These are phyloP conservation scores for Brachypodius melanocephalos DNA, from an alignment of 2,113 vertebrate genomes.

Conservation along the genomic window DNA sequence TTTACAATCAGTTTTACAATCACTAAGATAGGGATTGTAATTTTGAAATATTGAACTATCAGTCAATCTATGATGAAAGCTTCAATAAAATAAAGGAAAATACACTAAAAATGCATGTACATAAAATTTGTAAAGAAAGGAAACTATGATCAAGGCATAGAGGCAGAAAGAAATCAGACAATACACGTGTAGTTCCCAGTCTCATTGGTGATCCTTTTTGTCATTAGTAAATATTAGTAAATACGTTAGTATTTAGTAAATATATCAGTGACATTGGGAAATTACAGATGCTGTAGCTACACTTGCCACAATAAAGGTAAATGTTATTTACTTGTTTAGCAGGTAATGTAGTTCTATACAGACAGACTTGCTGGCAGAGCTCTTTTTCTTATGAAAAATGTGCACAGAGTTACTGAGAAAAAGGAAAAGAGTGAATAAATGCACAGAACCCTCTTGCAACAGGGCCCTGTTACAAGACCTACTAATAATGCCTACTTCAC, in stretches of 20 bases:
- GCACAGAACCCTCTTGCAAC: not conserved
- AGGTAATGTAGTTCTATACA: not conserved
- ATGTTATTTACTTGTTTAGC: not conserved
- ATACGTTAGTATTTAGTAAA: not conserved
- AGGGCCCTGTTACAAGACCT: not conserved
- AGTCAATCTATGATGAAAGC: not conserved
- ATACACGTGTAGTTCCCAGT: fast-evolving
- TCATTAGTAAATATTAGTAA: not conserved
- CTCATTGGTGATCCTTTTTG: not conserved
- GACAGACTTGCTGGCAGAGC: not conserved
- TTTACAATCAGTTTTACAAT: too few relatives aligned
- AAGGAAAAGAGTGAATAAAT: not conserved
- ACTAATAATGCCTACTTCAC: not conserved
- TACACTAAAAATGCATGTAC: not conserved
- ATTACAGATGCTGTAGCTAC: not conserved
- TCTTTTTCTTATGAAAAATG: not conserved
- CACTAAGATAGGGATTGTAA: not conserved
- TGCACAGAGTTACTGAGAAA: not conserved
- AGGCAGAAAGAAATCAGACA: not conserved
- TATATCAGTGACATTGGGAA: not conserved
- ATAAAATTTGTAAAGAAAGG: not conserved
- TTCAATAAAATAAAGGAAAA: not conserved
- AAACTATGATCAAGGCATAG: not conserved
- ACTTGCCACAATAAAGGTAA: not conserved
- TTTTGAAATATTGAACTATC: not conserved